These are phyloP conservation scores for Gila orcuttii DNA, from an alignment of 2,113 vertebrate genomes.

Conservation along the genomic window DNA sequence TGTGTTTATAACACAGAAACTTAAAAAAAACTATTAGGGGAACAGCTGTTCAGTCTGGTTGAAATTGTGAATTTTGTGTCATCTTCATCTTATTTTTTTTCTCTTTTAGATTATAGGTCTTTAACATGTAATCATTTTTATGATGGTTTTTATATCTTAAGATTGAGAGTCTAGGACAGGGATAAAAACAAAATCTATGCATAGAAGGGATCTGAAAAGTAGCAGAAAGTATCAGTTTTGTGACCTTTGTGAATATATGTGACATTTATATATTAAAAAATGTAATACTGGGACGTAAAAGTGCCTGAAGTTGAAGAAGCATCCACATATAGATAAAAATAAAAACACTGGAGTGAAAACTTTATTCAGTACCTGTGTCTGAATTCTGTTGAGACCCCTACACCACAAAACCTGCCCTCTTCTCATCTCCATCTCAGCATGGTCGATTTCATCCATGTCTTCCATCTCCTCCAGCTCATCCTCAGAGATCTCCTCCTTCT, in stretches of 20 bases:
- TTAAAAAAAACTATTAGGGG: too few species aligned
- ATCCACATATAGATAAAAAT: neutral
- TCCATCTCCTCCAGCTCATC: constrained; percentile 87
- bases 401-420: constrained; percentile 96
- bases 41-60: too few species aligned
- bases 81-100: too few species aligned
- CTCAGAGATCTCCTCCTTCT: constrained; percentile 94
- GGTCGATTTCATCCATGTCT: constrained; percentile 89
- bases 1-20: neutral
- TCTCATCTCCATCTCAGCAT: constrained; percentile 91
- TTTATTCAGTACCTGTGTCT: constrained; percentile 87
- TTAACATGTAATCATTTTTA: neutral
- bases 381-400: constrained; percentile 94
- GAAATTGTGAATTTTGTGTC: too few species aligned
- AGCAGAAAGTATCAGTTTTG: neutral
- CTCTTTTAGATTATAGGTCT: neutral
- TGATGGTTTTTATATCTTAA: neutral
- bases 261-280: too few species aligned
- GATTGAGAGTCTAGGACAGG: neutral
- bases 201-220: neutral
- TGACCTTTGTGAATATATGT: too few species aligned
- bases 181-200: neutral
- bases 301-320: neutral
- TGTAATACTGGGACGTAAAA: too few species aligned
- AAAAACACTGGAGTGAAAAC: too few species aligned